phyloP scores from a whole-genome alignment of 2,113 vertebrate genomes.

The Noctilio leporinus region DNA sequence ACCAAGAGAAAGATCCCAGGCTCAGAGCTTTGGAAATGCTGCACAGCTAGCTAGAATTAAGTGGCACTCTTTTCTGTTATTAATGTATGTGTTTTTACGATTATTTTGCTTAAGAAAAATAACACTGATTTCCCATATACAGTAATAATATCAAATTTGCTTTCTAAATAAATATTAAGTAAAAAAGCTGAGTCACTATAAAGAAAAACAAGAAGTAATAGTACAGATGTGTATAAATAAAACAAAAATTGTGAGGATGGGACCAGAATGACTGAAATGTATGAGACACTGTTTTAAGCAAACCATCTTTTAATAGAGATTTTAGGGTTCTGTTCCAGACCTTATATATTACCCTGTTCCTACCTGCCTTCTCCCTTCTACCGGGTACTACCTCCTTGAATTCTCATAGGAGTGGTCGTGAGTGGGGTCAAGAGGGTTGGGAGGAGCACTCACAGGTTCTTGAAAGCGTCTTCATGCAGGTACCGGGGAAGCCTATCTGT shows the following conservation, averaged over 20 bases:
- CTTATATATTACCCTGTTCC: neutral
- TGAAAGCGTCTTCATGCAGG: constrained; percentile 79
- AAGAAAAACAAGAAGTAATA: neutral
- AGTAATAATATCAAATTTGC: neutral
- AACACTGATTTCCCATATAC: neutral
- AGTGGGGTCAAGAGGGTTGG: neutral
- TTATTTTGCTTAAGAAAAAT: neutral
- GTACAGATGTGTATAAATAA: no score
- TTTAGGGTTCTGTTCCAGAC: neutral
- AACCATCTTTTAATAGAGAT: neutral
- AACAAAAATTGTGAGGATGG: neutral
- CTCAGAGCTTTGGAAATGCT: neutral
- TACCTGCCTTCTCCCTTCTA: neutral
- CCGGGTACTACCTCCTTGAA: neutral
- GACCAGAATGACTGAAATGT: neutral
- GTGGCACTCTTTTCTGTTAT: neutral
- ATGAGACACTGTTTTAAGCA: neutral
- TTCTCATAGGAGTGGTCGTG: neutral
- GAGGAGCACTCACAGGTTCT: constrained; percentile 81
- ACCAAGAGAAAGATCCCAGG: neutral
- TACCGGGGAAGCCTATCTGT: constrained; percentile 70
- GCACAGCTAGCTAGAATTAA: neutral
- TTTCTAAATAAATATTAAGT: neutral
- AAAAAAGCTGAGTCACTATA: neutral
- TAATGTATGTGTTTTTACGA: neutral